Evolutionary conservation across 2,888 invertebrate species (phyloP).

Genomic region (Buathra laborator): DNA sequence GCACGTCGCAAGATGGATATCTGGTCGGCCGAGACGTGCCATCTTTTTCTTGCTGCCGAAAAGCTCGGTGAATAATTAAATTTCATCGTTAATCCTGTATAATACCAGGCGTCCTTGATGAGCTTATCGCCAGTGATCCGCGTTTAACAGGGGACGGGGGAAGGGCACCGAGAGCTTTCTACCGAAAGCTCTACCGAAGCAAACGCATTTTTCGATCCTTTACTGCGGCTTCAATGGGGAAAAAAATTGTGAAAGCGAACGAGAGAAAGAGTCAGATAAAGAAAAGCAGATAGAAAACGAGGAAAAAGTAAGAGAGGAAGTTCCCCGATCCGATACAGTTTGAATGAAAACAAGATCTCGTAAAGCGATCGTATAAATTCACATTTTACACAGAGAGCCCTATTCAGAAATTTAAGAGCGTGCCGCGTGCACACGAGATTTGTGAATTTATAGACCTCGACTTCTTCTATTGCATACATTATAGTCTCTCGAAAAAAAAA

Average conservation of each 20-base stretch:
- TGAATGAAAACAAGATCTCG: constrained; percentile 21
- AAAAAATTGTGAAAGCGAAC: neutral
- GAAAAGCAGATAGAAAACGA: neutral
- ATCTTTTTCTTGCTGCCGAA: constrained; percentile 51
- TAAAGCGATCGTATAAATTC: constrained; percentile 20
- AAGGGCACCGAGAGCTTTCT: constrained; percentile 1
- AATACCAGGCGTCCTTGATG: constrained; percentile 56
- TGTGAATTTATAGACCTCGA: neutral
- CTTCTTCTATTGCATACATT: neutral
- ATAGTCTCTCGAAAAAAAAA: neutral
- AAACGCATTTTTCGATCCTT: constrained; percentile 17
- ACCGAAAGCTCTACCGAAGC: neutral
- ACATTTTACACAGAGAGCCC: constrained; percentile 12
- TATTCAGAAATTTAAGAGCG: constrained; percentile 13
- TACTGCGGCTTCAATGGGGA: neutral
- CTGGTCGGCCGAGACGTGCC: constrained; percentile 45
- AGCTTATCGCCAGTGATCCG: constrained; percentile 63
- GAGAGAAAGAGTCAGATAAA: neutral
- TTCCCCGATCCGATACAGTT: constrained; percentile 18
- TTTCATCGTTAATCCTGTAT: constrained; percentile 66
- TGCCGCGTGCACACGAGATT: constrained; percentile 5
- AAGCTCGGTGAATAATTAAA: constrained; percentile 67
- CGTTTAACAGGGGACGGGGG: constrained; percentile 47
- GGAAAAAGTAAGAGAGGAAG: neutral
- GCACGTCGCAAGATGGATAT: constrained; percentile 46